These are phyloP conservation scores for Eristalinus sepulchralis DNA, from an alignment of 2,888 invertebrate species.

Conservation along the genomic window DNA sequence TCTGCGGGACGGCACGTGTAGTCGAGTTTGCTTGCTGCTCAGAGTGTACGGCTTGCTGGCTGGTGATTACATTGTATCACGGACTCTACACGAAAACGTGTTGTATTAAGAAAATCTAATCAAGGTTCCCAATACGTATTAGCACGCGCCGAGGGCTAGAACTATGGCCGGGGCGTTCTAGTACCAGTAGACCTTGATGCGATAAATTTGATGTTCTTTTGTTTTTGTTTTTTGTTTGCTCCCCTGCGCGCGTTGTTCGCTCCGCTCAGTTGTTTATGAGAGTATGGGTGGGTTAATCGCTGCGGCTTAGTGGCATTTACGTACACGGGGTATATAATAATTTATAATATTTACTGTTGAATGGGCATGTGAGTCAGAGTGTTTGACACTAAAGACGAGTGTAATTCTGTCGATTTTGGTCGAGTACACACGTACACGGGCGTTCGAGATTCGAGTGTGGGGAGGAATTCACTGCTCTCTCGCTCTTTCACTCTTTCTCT, in stretches of 20 bases:
- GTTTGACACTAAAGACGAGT: neutral
- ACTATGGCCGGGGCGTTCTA: neutral
- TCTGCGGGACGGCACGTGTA: conserved; percentile 49
- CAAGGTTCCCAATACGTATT: conserved; percentile 14
- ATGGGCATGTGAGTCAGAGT: neutral
- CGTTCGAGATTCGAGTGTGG: neutral
- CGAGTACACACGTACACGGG: neutral
- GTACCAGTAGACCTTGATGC: conserved; percentile 17
- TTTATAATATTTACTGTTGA: neutral
- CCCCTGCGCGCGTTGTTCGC: neutral
- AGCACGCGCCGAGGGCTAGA: conserved; percentile 10
- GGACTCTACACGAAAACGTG: conserved; percentile 36
- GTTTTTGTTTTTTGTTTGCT: no score
- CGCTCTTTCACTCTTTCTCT: no score
- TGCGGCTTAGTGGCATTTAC: conserved; percentile 2
- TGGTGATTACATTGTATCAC: conserved; percentile 19
- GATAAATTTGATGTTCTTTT: neutral
- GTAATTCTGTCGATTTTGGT: neutral
- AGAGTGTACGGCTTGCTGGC: neutral
- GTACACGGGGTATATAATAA: conserved; percentile 10
- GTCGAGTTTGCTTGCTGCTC: neutral
- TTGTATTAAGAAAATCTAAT: conserved; percentile 42
- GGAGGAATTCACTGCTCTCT: neutral
- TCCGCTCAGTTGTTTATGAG: no score
- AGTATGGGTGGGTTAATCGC: neutral